Evolutionary conservation across 1,140 invertebrate species (phyloP), one percentile per base, ranked within the genome.

Genomic region (Asbolus verrucosus): DNA sequence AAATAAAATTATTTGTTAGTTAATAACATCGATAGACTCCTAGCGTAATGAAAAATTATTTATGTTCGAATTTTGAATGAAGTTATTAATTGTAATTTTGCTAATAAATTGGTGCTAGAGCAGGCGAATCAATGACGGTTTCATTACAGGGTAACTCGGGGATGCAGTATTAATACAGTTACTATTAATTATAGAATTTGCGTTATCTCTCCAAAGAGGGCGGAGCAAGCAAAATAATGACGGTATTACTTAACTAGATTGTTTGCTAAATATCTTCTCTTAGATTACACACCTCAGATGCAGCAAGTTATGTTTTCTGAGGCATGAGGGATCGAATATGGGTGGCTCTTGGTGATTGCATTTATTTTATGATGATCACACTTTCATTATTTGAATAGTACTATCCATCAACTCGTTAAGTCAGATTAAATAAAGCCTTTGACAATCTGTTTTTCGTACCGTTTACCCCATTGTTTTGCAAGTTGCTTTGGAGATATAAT

Each of bases 161-260:
- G 41, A 14, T 46, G 41, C 18, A 46, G 21, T 31, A 65, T 66
- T 66, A 70, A 41, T 63, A 33, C 39, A 65, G 54, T 65, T 63
- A 38, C 33, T 71, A 61, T 67, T 72, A 69, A 72, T 69, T 72
- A 69, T 43, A 65, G 54, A 59, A 39, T 72, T 69, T 68, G 65
- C 70, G 65, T 69, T 71, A 63, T 63, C 70, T 72, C 14, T 50
- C 30, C 16, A 68, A 46, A 69, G 54, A 69, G 38, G 70, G 70
- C 30, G 24, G 60, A 50, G 66, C 70, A 43, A 33, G 27, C 62
- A 69, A 72, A 69, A 72, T 72, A 50, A 61, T 67, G 27, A 54
- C 21, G 30, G 39, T 72, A 59, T 65, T 43, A 72, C 69, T 69
- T 54, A 59, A 39, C 59, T 46, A 59, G 59, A 68, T 70, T 70